Evolutionary conservation across 2,113 vertebrate genomes (phyloP), one percentile per base, ranked within the genome.

Genomic region (Corythaixoides concolor): DNA sequence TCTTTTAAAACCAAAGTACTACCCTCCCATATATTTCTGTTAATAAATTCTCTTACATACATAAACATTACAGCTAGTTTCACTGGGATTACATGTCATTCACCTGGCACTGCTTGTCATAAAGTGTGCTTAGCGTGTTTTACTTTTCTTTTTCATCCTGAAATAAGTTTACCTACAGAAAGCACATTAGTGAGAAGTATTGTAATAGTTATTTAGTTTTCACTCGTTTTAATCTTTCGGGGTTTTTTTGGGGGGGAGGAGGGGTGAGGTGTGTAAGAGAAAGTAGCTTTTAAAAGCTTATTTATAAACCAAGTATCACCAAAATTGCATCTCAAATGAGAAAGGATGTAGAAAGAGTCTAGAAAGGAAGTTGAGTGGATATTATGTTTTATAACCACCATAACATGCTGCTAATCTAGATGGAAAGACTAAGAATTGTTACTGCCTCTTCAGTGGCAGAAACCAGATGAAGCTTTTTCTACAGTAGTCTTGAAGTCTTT

Each of bases 121-220:
- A 74, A 67, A 49, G 1, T 5, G 2, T 39, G 5, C 1, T 86
- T 49, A 49, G 1, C 4, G 2, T 39, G 5, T 1, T 86, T 49
- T 80, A 20, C 18, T 73, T 88, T 66, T 33, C 23, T 41, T 69
- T 49, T 28, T 11, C 12, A 2, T 41, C 37, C 37, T 93, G 47
- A 93, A 94, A 52, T 6, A 77, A 2, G 32, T 77, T 64, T 73
- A 52, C 4, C 7, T 68, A 64, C 50, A 8, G 6, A 60, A 91
- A 84, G 3, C 8, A 62, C 6, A 21, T 5, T 32, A 8, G 5
- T 66, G 23, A 86, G 18, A 77, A 91, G 23, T 35, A 5, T 3
- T 74, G 37, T 74, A 10, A n/a, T n/a, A 66, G 66, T 53, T 60
- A 49, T 24, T 32, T 69, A 5, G 0, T 32, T 83, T 73, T 88